Percentiles rank a stretch among this genome's conserved stretches.
Evolutionary conservation across 2,888 invertebrate genomes (phyloP).

Genomic region (Sialis fuliginosa): DNA sequence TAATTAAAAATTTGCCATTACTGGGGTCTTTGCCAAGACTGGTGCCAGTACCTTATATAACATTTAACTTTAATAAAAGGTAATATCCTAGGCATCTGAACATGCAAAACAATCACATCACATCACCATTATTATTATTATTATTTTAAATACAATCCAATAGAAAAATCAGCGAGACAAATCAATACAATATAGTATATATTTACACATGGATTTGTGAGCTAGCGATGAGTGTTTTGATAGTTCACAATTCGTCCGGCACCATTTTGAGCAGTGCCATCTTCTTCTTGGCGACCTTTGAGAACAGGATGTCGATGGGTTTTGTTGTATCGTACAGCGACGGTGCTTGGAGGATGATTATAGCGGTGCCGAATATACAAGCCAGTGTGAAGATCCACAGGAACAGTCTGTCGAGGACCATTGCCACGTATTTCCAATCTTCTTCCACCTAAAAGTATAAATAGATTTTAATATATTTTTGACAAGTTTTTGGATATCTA

Average conservation of each 20-base stretch:
- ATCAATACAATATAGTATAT: too few species aligned
- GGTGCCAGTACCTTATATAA: too few species aligned
- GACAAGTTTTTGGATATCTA: background rate
- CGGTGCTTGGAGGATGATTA: slow-evolving; percentile 80
- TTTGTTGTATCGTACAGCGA: slow-evolving; percentile 80
- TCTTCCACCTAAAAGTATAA: slow-evolving; percentile 61
- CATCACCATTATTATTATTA: too few species aligned
- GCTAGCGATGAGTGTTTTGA: background rate
- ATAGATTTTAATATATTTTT: background rate
- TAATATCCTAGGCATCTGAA: too few species aligned
- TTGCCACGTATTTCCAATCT: slow-evolving; percentile 95
- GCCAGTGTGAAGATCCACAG: slow-evolving; percentile 90
- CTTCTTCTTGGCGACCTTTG: slow-evolving; percentile 82
- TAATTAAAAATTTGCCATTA: too few species aligned
- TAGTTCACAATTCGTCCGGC: slow-evolving; percentile 30
- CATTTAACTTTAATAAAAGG: too few species aligned
- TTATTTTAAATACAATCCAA: too few species aligned
- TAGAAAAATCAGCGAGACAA: too few species aligned
- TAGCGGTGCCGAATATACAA: slow-evolving; percentile 75
- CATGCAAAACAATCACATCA: too few species aligned
- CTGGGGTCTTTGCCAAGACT: too few species aligned
- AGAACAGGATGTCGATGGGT: slow-evolving; percentile 78
- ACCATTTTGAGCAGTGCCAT: slow-evolving; percentile 77
- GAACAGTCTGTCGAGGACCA: slow-evolving; percentile 93
- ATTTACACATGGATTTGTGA: too few species aligned